A percentile compares a stretch with the other conserved stretches of the same genome.
Conservation (phyloP, 1,140 invertebrate genomes). For the Bicyclus anynana region DNA sequence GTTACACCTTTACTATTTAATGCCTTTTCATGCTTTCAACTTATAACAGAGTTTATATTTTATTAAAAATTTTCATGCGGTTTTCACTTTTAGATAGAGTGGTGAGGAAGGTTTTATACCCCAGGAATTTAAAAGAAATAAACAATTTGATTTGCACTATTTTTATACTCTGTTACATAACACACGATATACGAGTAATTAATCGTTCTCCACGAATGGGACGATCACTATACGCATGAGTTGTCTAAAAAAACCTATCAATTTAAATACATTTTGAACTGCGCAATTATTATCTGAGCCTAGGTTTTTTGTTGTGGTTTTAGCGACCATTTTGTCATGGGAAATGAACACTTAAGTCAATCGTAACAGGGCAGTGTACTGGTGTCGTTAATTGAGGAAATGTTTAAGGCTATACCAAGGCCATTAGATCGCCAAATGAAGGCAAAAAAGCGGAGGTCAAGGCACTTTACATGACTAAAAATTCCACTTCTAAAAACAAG, state of each 20-base stretch:
- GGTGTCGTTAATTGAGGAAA: constrained; percentile 60
- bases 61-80: no score
- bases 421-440: constrained; percentile 52
- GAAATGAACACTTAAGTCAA: constrained; percentile 30
- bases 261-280: constrained; percentile 24
- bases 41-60: no score
- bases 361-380: constrained; percentile 36
- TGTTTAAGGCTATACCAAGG: constrained; percentile 55
- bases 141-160: no score
- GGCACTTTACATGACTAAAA: constrained; percentile 53
- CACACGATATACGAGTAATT: not conserved
- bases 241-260: constrained; percentile 13
- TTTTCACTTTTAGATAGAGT: no score
- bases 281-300: constrained; percentile 17
- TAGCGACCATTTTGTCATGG: constrained; percentile 10
- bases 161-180: no score
- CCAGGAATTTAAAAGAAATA: no score
- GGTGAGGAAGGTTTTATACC: no score
- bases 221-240: not conserved
- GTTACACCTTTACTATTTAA: no score
- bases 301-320: constrained; percentile 12
- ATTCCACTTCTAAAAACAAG: constrained; percentile 44
- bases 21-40: no score
- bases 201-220: not conserved
- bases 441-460: constrained; percentile 58